phyloP scores from a whole-genome alignment of 2,113 vertebrate species.

The Globicephala melas region DNA sequence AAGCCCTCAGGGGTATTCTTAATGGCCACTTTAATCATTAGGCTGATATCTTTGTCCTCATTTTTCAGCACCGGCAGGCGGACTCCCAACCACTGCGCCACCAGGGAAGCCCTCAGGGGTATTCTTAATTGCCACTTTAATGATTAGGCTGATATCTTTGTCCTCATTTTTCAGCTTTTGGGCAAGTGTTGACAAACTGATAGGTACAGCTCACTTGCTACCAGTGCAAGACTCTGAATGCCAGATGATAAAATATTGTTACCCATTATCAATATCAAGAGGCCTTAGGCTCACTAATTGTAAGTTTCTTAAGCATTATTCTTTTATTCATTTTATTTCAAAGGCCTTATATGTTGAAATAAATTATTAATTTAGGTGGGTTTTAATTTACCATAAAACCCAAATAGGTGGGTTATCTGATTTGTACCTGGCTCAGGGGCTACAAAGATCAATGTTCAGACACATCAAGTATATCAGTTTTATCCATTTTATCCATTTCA shows the following conservation, averaged over 20 bases:
- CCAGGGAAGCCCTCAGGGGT: neutral
- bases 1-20: neutral
- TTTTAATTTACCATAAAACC: no score
- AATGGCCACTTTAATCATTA: neutral
- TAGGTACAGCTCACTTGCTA: neutral
- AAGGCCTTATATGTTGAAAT: neutral
- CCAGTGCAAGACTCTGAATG: neutral
- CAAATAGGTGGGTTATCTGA: neutral
- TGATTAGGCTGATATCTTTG: neutral
- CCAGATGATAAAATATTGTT: neutral
- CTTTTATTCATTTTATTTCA: slow-evolving; percentile 18
- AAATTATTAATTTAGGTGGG: neutral
- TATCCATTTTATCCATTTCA: neutral
- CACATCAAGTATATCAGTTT: neutral
- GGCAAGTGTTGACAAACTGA: neutral
- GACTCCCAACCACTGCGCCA: no score
- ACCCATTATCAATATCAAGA: neutral
- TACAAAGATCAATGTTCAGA: neutral
- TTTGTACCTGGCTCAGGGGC: neutral
- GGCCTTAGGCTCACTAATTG: neutral
- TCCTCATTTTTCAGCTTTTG: neutral
- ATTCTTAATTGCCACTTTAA: neutral
- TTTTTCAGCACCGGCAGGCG: neutral
- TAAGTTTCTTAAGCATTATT: neutral
- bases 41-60: neutral